phyloP scores from a whole-genome alignment of 2,888 invertebrate genomes.

The Hydraecia micacea region DNA sequence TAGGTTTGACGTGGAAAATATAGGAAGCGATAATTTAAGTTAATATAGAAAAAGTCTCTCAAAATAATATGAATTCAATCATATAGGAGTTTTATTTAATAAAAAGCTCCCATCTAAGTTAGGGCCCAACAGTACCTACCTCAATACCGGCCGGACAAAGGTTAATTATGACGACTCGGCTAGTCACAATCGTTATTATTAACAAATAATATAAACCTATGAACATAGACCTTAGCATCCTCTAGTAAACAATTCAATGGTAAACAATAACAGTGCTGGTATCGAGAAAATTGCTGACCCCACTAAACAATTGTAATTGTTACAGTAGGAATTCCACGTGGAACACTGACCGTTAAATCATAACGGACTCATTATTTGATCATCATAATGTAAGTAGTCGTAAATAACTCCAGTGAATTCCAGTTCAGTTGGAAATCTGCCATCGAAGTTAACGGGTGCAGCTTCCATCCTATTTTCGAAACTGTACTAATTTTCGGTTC shows the following conservation, averaged over 20 bases:
- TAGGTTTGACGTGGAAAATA: no score
- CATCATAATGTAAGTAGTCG: conserved; percentile 50
- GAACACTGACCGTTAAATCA: conserved; percentile 35
- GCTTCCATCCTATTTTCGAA: conserved; percentile 55
- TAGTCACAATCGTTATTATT: conserved; percentile 2
- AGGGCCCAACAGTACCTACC: no score
- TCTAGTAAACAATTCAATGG: conserved; percentile 30
- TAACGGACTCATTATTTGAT: conserved; percentile 56
- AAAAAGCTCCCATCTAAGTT: no score
- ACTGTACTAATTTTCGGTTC: conserved; percentile 32
- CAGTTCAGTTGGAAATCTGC: conserved; percentile 60
- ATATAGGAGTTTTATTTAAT: no score
- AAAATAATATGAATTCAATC: no score
- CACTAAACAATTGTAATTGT: conserved; percentile 30
- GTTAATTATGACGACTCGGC: background rate
- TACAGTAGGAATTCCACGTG: conserved; percentile 25
- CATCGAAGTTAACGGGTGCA: conserved; percentile 46
- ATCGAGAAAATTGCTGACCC: conserved; percentile 14
- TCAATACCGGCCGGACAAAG: background rate
- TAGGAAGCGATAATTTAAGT: no score
- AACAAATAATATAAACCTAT: conserved; percentile 11
- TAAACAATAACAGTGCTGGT: conserved; percentile 8
- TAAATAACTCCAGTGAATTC: conserved; percentile 51
- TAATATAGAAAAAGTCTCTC: no score
- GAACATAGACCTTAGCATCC: background rate